Conservation (phyloP, 2,888 invertebrate genomes). For the Caenorhabditis doughertyi region DNA sequence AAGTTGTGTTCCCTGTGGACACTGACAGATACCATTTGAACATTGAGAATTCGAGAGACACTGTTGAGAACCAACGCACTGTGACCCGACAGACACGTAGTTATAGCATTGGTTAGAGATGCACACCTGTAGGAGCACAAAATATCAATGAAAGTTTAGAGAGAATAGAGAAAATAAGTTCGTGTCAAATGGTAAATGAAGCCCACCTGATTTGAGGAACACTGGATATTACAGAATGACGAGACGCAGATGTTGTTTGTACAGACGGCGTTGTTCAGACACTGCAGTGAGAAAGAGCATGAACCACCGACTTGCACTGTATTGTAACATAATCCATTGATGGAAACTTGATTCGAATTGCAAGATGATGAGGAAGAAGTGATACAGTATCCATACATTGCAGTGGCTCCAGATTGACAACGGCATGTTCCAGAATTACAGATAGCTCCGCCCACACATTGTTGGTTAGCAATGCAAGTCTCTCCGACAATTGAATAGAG, state of each 20-base stretch:
- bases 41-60: conserved; percentile 61
- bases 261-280: conserved; percentile 62
- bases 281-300: conserved; percentile 71
- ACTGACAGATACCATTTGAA: conserved; percentile 54
- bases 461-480: conserved; percentile 58
- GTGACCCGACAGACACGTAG: conserved; percentile 47
- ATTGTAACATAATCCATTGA: conserved; percentile 65
- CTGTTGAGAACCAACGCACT: conserved; percentile 60
- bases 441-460: conserved; percentile 67
- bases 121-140: conserved; percentile 39
- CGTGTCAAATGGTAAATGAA: background rate
- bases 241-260: conserved; percentile 58
- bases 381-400: conserved; percentile 68
- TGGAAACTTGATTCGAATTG: conserved; percentile 50
- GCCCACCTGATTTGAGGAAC: conserved; percentile 38
- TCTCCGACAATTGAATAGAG: conserved; percentile 65
- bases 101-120: conserved; percentile 63
- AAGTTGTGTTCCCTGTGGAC: conserved; percentile 45
- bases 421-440: conserved; percentile 56
- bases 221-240: conserved; percentile 41
- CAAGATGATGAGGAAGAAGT: conserved; percentile 39
- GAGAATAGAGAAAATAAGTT: background rate
- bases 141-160: conserved; percentile 7
- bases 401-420: conserved; percentile 53
- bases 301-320: conserved; percentile 64